Evolutionary conservation across 2,888 invertebrate genomes (phyloP).

Genomic region (Scaeva pyrastri): DNA sequence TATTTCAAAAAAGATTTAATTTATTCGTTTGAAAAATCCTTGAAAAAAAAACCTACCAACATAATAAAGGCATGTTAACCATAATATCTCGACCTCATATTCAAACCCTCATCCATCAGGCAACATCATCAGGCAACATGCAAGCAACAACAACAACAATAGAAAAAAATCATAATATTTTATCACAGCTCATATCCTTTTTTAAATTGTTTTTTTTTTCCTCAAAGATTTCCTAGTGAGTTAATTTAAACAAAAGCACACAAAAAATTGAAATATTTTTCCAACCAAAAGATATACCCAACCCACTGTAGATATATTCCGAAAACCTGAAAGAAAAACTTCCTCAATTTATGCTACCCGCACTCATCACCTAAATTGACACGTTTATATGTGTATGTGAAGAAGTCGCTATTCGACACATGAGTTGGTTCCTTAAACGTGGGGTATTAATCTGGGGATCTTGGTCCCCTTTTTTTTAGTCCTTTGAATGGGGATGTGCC

Average conservation of each 20-base stretch:
- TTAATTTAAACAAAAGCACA: slow-evolving; percentile 11
- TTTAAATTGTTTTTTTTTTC: slow-evolving; percentile 14
- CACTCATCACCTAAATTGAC: slow-evolving; percentile 46
- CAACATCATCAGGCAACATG: neutral
- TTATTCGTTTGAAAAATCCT: neutral
- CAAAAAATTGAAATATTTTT: neutral
- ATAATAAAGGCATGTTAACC: neutral
- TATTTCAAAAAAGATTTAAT: neutral
- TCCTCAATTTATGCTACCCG: slow-evolving; percentile 25
- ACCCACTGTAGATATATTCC: too few species aligned
- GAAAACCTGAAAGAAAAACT: neutral
- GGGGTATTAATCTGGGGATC: neutral
- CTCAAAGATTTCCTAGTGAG: neutral
- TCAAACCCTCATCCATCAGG: slow-evolving; percentile 3
- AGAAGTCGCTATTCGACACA: slow-evolving; percentile 41
- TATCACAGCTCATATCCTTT: neutral
- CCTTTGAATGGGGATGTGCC: too few species aligned
- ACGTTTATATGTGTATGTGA: slow-evolving; percentile 32
- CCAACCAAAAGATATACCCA: neutral
- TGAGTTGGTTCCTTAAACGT: slow-evolving; percentile 14
- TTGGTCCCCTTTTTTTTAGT: neutral
- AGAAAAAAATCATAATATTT: neutral
- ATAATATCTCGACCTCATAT: neutral
- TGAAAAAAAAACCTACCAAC: neutral
- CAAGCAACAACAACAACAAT: neutral